A percentile compares a stretch with the other conserved stretches of the same genome.
These are phyloP conservation scores for Lathronympha strigana DNA, from an alignment of 2,888 invertebrate genomes.

Conservation along the genomic window DNA sequence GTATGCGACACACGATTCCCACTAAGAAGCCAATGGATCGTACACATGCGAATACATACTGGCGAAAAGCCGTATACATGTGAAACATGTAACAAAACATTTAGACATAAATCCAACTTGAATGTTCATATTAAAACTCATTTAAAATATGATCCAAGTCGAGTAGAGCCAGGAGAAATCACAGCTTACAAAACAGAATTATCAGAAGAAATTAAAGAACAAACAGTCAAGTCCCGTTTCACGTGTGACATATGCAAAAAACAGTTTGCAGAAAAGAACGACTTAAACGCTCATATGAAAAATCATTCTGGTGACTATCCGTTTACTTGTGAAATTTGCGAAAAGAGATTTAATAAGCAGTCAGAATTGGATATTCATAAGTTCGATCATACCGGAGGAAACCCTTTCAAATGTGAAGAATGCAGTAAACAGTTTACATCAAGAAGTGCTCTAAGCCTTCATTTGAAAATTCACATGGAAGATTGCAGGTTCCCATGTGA, in stretches of 20 bases:
- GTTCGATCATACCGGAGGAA: not conserved
- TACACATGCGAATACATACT: not conserved
- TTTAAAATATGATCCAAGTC: not conserved
- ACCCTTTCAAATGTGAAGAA: not conserved
- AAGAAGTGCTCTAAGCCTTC: not conserved
- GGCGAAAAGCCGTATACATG: constrained; percentile 3
- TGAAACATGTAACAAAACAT: constrained; percentile 4
- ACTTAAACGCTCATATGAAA: not conserved
- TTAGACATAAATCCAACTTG: not conserved
- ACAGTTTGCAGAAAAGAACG: not conserved
- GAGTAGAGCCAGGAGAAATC: not conserved
- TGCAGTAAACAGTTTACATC: not conserved
- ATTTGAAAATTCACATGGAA: not conserved
- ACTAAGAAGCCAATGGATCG: not conserved
- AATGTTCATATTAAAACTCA: not conserved
- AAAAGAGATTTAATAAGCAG: not conserved
- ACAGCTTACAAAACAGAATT: too few species aligned
- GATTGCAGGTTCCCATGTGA: not conserved
- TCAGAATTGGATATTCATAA: not conserved
- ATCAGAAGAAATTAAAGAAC: too few species aligned
- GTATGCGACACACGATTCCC: not conserved
- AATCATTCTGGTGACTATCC: not conserved
- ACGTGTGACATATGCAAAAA: too few species aligned
- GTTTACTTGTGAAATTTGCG: not conserved
- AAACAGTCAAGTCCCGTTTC: too few species aligned